A percentile compares a stretch with the other conserved stretches of the same genome.
These are phyloP conservation scores for Mactra quadrangularis DNA, from an alignment of 1,140 invertebrate species.

Conservation along the genomic window DNA sequence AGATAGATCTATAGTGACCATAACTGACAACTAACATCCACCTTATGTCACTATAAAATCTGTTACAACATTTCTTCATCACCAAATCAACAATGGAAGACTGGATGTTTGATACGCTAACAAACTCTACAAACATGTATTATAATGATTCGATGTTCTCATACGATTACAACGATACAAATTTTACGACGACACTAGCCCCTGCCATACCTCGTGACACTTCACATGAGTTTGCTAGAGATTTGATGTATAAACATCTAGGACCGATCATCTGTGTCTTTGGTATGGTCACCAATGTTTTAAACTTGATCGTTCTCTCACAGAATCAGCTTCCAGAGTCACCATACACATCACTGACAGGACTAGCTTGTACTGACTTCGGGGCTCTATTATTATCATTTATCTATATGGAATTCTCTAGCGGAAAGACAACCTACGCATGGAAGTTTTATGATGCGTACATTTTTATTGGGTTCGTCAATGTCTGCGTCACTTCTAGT, in stretches of 20 bases:
- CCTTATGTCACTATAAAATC: too few relatives aligned
- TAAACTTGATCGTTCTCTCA: slow-evolving; percentile 79
- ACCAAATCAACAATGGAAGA: too few relatives aligned
- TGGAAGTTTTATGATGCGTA: slow-evolving; percentile 75
- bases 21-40: too few relatives aligned
- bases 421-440: slow-evolving; percentile 63
- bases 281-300: slow-evolving; percentile 79
- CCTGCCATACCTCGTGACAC: not conserved
- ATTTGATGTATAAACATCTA: slow-evolving; percentile 69
- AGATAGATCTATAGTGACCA: too few relatives aligned
- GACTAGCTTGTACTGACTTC: slow-evolving; percentile 76
- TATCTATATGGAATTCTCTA: slow-evolving; percentile 70
- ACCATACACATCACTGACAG: slow-evolving; percentile 80
- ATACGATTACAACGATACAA: slow-evolving; percentile 3
- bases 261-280: slow-evolving; percentile 77
- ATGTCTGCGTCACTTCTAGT: slow-evolving; percentile 77
- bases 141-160: too few relatives aligned
- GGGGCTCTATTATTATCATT: slow-evolving; percentile 73
- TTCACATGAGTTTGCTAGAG: not conserved
- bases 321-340: slow-evolving; percentile 77
- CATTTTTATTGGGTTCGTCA: slow-evolving; percentile 75
- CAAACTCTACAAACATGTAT: too few relatives aligned
- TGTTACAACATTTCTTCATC: too few relatives aligned
- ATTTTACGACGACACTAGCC: not conserved
- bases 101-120: too few relatives aligned